Evolutionary conservation across 2,113 vertebrate species (phyloP), one percentile per base, ranked within the genome.

Genomic region (Beaufortia kweichowensis): DNA sequence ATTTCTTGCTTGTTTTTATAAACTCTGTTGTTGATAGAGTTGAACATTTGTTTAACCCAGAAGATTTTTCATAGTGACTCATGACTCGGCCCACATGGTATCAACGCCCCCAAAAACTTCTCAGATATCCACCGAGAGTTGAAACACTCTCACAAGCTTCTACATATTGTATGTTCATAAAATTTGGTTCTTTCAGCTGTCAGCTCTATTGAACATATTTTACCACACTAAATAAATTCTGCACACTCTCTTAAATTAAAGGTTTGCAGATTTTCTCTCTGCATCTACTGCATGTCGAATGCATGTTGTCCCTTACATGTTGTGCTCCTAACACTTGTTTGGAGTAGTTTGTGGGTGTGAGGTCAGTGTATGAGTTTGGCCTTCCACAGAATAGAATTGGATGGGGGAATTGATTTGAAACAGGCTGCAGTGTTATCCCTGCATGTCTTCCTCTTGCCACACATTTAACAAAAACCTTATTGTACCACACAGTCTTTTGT

Each of bases 401-500:
- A 55, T 21, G 15, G 29, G 28, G 31, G 23, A 82, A 82, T 72
- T 50, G 77, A 82, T 82, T 82, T 2, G 77, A 21, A 66, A 46
- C 53, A 69, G 76, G 14, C 59, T 28, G 28, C 61, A 53, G 46
- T 59, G 72, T 79, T 82, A 79, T 56, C 59, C 56, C 65, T 59
- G 69, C 50, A 60, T 57, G 63, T 79, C 67, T 63, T 76, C 50
- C 66, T 61, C 53, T 65, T 23, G 48, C 65, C 63, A 61, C 72
- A 79, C 57, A 75, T 61, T 33, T 50, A 35, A 75, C 81, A 79
- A 76, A 75, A 65, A 66, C 63, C 10, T 31, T 28, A 76, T 82
- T 82, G 77, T 82, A 26, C 29, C 65, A 23, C 48, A 4, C 60
- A 59, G 71, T 60, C 64, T 79, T 72, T 82, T 76, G 70, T 81